Evolutionary conservation across 2,113 vertebrate genomes (phyloP).

Genomic region (Telmatochromis bifrenatus): DNA sequence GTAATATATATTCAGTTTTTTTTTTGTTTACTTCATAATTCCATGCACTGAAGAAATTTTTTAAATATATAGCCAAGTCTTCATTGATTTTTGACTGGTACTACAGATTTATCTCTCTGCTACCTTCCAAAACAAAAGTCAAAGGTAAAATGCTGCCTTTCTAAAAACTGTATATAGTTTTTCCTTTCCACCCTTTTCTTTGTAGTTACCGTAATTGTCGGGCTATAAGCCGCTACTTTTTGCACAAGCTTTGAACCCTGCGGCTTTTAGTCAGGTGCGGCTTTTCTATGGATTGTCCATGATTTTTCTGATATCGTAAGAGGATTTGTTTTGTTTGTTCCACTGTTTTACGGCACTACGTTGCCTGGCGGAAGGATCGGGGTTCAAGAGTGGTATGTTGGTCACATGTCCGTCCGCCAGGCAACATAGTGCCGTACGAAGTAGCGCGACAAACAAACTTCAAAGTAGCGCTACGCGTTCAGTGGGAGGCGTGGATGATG

Average conservation of each 20-base stretch:
- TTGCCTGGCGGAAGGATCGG: too few species aligned
- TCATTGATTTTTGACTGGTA: background rate
- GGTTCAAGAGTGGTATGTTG: too few species aligned
- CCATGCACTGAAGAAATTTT: background rate
- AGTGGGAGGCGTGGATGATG: too few species aligned
- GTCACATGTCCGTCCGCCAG: too few species aligned
- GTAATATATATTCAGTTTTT: background rate
- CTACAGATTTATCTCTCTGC: background rate
- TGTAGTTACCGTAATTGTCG: background rate
- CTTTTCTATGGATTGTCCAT: too few species aligned
- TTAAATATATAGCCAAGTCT: background rate
- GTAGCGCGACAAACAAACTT: too few species aligned
- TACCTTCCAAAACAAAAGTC: background rate
- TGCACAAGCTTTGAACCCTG: too few species aligned
- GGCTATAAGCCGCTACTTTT: too few species aligned
- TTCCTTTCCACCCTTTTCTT: background rate
- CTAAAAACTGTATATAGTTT: background rate
- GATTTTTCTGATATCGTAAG: too few species aligned
- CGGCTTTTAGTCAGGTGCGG: too few species aligned
- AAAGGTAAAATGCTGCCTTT: background rate
- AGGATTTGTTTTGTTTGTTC: too few species aligned
- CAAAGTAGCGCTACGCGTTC: rapidly evolving
- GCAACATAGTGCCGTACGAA: rapidly evolving
- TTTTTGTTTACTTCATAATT: background rate
- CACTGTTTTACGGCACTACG: rapidly evolving